Evolutionary conservation across 2,797 vertebrate genomes (phyloP), one percentile per base, ranked within the genome.

Genomic region (Pseudopleuronectes americanus): DNA sequence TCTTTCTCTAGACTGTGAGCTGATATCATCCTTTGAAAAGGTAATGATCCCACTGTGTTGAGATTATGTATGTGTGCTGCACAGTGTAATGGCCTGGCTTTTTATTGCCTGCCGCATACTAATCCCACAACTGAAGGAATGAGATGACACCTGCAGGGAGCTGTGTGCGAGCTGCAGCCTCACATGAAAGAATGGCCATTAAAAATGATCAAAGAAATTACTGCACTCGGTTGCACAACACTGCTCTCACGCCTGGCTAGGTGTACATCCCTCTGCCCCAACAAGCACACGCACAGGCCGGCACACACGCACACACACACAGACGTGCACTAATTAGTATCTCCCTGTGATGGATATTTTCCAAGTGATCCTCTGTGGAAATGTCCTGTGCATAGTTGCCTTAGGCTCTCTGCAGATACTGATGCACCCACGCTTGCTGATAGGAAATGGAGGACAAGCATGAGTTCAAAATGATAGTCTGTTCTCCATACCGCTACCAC

Each of bases 121-220:
- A 93, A 94, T 91, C 89, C 85, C 93, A 89, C 90, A 92, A 92
- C 92, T 91, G 93, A 93, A 89, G 77, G 81, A 93, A 83, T 90
- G 91, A 94, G 91, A 93, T 86, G 92, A 92, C 86, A 90, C 92
- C 93, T 94, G 93, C 93, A 93, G 94, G 92, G 92, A 90, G 89
- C 84, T 87, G 89, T 88, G 91, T 89, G 86, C 63, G 80, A 89
- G 89, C 90, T 88, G 80, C 87, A 91, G 86, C 89, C 89, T 81
- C 91, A 93, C 90, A 92, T 94, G 85, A 94, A 94, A 94, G 90
- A 91, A 85, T 87, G 80, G 83, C 92, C 88, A 90, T 93, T 90
- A 89, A 92, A 94, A 90, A 93, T 91, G 87, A 93, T 92, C 92
- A 94, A 95, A 94, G 86, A 91, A 93, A 94, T 94, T 90, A 93